Base-by-base conservation (phyloP, 2,797 vertebrate species). In the Cryptoprocta ferox region DNA sequence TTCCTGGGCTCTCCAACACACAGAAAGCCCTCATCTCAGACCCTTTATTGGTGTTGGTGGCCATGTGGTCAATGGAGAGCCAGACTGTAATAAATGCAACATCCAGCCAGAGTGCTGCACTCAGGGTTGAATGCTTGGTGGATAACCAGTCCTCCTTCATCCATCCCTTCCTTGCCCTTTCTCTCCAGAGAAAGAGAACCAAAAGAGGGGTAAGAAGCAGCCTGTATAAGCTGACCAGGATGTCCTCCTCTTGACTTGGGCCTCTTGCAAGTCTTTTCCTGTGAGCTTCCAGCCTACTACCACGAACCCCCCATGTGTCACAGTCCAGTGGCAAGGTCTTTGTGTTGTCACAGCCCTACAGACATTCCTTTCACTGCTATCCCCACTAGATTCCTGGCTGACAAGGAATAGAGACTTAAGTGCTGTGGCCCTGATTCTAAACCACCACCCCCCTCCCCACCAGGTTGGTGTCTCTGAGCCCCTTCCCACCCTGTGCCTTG, bases 41-140 rank as follows among this genome's bases (percentile, higher is more conserved):
- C 13, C 48, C 26, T 53, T 45, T 10, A 6, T 4, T 32, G 26
- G 59, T 18, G 32, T 8, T n/a, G n/a, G 50, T 6, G 15, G 6
- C 12, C 0, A 1, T 6, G 30, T n/a, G 19, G 65, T 89, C 42
- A 18, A 0, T 0, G 1, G 7, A 75, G 26, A 70, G 78, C 5
- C 70, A 10, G 19, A 45, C 0, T 4, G 5, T 4, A 26, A 21
- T 3, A 16, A 45, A 30, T 10, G 0, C 53, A 2, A 5, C 1
- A 7, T 21, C 39, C 32, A 12, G 30, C 14, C 16, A 3, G 1
- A 32, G 8, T 1, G 3, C 4, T 1, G 0, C 0, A 0, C 24
- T 2, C 5, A 32, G 73, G 28, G 14, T 45, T 19, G 42, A 71
- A n/a, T 0, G 4, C 53, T 48, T 7, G 13, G 48, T 2, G 65